Conservation (phyloP, 2,888 invertebrate species). For the Eilema caniola region DNA sequence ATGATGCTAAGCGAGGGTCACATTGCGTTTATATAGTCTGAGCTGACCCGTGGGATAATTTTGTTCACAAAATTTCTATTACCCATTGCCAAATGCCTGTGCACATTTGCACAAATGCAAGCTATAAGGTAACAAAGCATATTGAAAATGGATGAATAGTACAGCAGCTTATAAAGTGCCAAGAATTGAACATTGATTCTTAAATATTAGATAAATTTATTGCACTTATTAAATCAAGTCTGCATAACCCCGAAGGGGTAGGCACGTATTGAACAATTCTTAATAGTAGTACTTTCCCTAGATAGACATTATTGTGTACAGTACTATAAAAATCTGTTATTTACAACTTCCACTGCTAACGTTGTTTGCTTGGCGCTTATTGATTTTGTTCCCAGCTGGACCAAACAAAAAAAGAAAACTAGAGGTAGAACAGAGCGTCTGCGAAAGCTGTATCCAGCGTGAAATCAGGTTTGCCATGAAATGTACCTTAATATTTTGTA, state of each 20-base stretch:
- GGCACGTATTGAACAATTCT: background rate
- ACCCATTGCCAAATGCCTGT: background rate
- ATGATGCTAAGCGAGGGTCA: slow-evolving; percentile 8
- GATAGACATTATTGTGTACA: slow-evolving; percentile 4
- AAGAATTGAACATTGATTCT: background rate
- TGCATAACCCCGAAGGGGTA: background rate
- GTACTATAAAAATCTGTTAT: slow-evolving; percentile 20
- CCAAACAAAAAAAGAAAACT: slow-evolving; percentile 71
- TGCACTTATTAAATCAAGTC: background rate
- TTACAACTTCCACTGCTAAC: slow-evolving; percentile 55
- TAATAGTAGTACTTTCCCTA: slow-evolving; percentile 11
- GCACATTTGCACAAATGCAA: background rate
- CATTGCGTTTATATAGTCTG: background rate
- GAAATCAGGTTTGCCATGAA: slow-evolving; percentile 75
- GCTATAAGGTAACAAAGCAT: background rate
- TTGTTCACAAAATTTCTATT: background rate
- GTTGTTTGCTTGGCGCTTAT: slow-evolving; percentile 78
- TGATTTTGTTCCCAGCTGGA: slow-evolving; percentile 81
- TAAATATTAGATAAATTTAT: background rate
- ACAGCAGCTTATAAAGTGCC: background rate
- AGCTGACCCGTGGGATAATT: background rate
- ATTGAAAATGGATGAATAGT: background rate
- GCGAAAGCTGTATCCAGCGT: slow-evolving; percentile 71
- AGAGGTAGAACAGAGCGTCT: slow-evolving; percentile 61
- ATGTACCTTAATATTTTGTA: slow-evolving; percentile 59